phyloP scores from a whole-genome alignment of 2,113 vertebrate genomes.

The Catharus fuscescens region DNA sequence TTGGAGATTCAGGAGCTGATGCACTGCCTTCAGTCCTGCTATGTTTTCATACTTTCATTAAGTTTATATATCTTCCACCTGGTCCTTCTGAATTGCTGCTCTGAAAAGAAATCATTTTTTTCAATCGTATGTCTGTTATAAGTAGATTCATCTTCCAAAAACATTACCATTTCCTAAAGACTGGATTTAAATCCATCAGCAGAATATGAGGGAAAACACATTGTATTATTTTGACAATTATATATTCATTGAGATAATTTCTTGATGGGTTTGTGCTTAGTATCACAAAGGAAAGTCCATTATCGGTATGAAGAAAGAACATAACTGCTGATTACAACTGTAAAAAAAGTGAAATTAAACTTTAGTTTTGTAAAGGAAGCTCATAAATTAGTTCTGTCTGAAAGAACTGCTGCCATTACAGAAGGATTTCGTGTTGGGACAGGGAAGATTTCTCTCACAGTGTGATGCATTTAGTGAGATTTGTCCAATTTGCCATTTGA shows the following conservation, averaged over 20 bases:
- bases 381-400: not conserved
- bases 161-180: conserved; percentile 66
- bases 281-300: conserved; percentile 20
- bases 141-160: conserved; percentile 72
- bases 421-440: not conserved
- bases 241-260: conserved; percentile 45
- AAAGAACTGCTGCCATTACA: not conserved
- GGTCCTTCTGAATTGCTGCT: conserved; percentile 58
- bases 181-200: conserved; percentile 68
- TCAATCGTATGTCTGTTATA: conserved; percentile 47
- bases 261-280: conserved; percentile 55
- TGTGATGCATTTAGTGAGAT: not conserved
- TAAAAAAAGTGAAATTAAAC: conserved; percentile 5
- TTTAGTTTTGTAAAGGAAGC: not conserved
- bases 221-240: conserved; percentile 49
- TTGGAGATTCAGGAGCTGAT: conserved; percentile 67
- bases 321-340: not conserved
- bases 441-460: not conserved
- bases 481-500: not conserved
- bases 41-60: conserved; percentile 74
- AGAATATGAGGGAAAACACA: conserved; percentile 8
- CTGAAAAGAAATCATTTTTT: conserved; percentile 58
- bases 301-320: conserved; percentile 39
- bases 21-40: conserved; percentile 63
- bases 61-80: conserved; percentile 72